A percentile compares a stretch with the other conserved stretches of the same genome.
Conservation (phyloP, 2,113 vertebrate species). For the Semicossyphus pulcher region DNA sequence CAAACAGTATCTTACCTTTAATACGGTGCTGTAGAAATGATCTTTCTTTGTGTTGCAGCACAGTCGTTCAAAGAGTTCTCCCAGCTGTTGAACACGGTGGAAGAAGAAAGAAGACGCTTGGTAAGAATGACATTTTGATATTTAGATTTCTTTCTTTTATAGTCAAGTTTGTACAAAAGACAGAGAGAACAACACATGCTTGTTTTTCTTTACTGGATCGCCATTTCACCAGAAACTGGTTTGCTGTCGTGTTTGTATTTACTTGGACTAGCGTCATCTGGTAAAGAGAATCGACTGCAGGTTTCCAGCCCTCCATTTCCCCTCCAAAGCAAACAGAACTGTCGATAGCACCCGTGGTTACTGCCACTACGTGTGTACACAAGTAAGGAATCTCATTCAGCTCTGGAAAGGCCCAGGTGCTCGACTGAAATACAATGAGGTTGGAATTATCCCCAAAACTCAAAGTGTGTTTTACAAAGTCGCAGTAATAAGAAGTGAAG, state of each 20-base stretch:
- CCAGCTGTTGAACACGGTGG: constrained; percentile 92
- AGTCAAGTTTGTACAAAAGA: not conserved
- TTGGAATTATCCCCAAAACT: not conserved
- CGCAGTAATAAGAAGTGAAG: not conserved
- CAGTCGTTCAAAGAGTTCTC: constrained; percentile 98
- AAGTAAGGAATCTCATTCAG: not conserved
- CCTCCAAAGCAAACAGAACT: not conserved
- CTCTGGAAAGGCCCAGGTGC: not conserved
- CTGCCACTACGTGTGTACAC: not conserved
- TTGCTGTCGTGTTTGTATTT: not conserved
- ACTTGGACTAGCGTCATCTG: not conserved
- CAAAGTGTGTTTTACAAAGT: not conserved
- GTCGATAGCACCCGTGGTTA: not conserved
- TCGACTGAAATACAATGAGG: not conserved
- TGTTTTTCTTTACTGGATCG: not conserved
- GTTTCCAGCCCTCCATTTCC: not conserved
- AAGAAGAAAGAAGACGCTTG: constrained; percentile 94
- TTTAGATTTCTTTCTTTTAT: constrained; percentile 1
- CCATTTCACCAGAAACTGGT: not conserved
- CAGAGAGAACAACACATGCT: not conserved
- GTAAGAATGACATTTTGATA: constrained; percentile 80
- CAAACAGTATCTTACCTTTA: constrained; percentile 28
- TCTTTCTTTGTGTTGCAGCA: constrained; percentile 82
- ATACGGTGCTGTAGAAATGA: not conserved
- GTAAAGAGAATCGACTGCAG: not conserved